Percentiles rank a stretch among this genome's conserved stretches.
Evolutionary conservation across 2,797 vertebrate species (phyloP).

Genomic region (Scarus forsteni): DNA sequence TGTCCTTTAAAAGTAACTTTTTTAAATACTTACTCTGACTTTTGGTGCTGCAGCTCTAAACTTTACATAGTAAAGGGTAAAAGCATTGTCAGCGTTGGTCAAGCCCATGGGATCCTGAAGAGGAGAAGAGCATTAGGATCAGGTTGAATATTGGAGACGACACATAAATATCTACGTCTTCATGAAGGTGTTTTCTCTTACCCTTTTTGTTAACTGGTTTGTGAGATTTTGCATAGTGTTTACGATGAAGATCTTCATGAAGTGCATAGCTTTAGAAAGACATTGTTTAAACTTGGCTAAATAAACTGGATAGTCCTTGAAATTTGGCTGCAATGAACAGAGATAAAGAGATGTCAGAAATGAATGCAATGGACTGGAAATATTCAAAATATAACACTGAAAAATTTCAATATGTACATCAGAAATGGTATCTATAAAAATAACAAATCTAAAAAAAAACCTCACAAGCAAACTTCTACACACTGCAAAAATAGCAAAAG

Average conservation of each 20-base stretch:
- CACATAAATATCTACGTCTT: not conserved
- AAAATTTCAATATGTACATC: too few relatives aligned
- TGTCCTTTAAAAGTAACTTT: too few relatives aligned
- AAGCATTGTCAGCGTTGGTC: slow-evolving; percentile 94
- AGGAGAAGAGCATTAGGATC: not conserved
- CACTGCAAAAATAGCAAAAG: too few relatives aligned
- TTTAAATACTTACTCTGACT: slow-evolving; percentile 91
- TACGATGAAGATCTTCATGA: slow-evolving; percentile 95
- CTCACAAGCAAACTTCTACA: too few relatives aligned
- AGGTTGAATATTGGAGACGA: not conserved
- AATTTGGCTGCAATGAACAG: slow-evolving; percentile 88
- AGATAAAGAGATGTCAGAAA: slow-evolving; percentile 45
- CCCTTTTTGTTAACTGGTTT: slow-evolving; percentile 94
- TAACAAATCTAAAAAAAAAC: too few relatives aligned
- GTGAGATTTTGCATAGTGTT: slow-evolving; percentile 96
- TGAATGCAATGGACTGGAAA: not conserved
- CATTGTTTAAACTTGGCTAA: slow-evolving; percentile 95
- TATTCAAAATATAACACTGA: not conserved
- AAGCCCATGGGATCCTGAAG: slow-evolving; percentile 90
- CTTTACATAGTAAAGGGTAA: slow-evolving; percentile 97
- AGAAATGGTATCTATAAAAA: too few relatives aligned
- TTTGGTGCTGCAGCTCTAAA: slow-evolving; percentile 97
- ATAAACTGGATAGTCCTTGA: slow-evolving; percentile 97
- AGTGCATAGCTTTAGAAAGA: slow-evolving; percentile 97
- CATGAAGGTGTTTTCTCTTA: slow-evolving; percentile 69